These are phyloP conservation scores for Drosophila anceps DNA, from an alignment of 2,888 invertebrate genomes.

Conservation along the genomic window DNA sequence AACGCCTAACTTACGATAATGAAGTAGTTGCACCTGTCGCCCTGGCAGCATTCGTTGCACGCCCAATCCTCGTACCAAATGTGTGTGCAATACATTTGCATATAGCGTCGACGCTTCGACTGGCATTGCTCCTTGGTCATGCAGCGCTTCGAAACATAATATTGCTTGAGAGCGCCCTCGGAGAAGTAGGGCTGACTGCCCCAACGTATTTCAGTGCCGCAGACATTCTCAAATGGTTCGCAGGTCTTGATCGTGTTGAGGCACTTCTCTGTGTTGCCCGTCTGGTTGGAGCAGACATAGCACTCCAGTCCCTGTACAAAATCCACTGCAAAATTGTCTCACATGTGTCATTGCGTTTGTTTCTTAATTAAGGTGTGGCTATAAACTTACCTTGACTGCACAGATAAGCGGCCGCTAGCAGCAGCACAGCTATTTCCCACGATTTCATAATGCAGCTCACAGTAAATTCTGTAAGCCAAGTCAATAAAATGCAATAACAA, in stretches of 20 bases:
- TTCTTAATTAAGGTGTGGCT: conserved; percentile 60
- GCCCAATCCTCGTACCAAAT: conserved; percentile 99
- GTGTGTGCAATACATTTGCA: conserved; percentile 91
- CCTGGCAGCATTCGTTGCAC: conserved; percentile 97
- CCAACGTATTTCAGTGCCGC: conserved; percentile 95
- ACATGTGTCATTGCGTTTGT: conserved; percentile 26
- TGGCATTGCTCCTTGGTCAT: conserved; percentile 93
- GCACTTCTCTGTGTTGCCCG: conserved; percentile 96
- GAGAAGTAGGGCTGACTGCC: conserved; percentile 97
- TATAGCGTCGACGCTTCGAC: conserved; percentile 89
- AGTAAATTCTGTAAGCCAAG: not conserved
- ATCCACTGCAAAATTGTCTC: conserved; percentile 60
- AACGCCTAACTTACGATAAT: conserved; percentile 91
- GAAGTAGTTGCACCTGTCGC: conserved; percentile 97
- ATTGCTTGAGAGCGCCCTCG: conserved; percentile 96
- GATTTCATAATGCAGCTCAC: conserved; percentile 59
- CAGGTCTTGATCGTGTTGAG: conserved; percentile 96
- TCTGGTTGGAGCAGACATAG: conserved; percentile 97
- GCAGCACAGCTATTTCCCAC: conserved; percentile 78
- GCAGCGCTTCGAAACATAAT: conserved; percentile 96
- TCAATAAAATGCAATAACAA: conserved; percentile 26
- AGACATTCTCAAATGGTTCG: conserved; percentile 89
- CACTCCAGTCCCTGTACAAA: conserved; percentile 91
- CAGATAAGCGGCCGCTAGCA: conserved; percentile 71
- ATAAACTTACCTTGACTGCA: conserved; percentile 75